Evolutionary conservation across 2,888 invertebrate genomes (phyloP).

Genomic region (Augochlorella aurata): DNA sequence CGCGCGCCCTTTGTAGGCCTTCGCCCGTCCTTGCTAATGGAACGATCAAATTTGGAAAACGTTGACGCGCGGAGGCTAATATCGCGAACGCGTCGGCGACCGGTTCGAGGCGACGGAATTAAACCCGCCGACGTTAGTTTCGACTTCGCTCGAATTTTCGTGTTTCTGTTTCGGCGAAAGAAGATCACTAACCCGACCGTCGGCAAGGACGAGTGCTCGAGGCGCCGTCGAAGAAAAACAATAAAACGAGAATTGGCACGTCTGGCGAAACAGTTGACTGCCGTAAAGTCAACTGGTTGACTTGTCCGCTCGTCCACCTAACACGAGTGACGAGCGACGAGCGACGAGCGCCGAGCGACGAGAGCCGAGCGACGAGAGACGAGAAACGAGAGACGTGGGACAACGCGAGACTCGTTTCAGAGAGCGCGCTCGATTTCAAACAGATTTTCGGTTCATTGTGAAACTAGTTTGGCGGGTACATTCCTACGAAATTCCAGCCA

Average conservation of each 20-base stretch:
- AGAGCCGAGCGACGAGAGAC: not conserved
- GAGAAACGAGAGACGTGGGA: too few species aligned
- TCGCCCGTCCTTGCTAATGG: conserved; percentile 14
- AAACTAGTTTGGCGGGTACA: too few species aligned
- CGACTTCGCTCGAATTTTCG: conserved; percentile 32
- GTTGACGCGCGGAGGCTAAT: not conserved
- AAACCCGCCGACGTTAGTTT: not conserved
- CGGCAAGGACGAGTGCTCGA: conserved; percentile 66
- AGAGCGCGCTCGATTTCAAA: too few species aligned
- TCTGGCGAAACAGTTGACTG: conserved; percentile 71
- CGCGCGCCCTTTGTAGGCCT: not conserved
- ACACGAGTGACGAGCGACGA: not conserved
- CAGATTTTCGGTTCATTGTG: too few species aligned
- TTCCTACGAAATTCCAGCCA: too few species aligned
- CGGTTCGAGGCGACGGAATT: conserved; percentile 14
- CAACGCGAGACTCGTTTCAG: too few species aligned
- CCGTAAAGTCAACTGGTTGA: conserved; percentile 67
- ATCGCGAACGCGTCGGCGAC: not conserved
- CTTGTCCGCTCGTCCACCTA: conserved; percentile 36
- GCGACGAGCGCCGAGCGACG: not conserved
- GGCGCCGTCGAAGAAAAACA: conserved; percentile 67
- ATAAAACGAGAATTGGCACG: conserved; percentile 70
- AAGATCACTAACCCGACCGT: conserved; percentile 66
- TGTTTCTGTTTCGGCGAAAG: conserved; percentile 59
- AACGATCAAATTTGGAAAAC: conserved; percentile 13